These are phyloP conservation scores for Polydrusus pterygomalis DNA, from an alignment of 2,888 invertebrate species.

Conservation along the genomic window DNA sequence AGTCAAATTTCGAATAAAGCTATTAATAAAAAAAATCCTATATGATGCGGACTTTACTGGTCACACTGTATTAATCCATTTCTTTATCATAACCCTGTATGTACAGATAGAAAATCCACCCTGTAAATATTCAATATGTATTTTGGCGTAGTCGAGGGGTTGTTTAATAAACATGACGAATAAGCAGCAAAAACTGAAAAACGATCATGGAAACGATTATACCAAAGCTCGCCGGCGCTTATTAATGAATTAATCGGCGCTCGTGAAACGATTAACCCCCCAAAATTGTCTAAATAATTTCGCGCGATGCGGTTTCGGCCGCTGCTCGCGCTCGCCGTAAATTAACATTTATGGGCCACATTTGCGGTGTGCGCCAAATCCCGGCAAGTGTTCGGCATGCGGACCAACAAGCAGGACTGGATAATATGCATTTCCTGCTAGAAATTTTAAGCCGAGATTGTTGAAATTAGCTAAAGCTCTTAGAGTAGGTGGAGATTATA, in stretches of 20 bases:
- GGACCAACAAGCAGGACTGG: constrained; percentile 18
- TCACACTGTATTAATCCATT: too few species aligned
- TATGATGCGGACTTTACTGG: too few species aligned
- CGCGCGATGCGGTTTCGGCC: constrained; percentile 42
- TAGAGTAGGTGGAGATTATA: too few species aligned
- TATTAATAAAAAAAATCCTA: too few species aligned
- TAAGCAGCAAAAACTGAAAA: neutral
- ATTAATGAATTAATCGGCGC: constrained; percentile 41
- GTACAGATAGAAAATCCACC: too few species aligned
- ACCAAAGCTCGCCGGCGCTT: constrained; percentile 3
- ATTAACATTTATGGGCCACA: constrained; percentile 52
- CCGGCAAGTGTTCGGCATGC: constrained; percentile 44
- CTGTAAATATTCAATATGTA: too few species aligned
- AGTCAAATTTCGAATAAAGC: too few species aligned
- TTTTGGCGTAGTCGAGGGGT: too few species aligned
- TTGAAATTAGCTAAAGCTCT: constrained; percentile 52
- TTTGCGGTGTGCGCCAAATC: constrained; percentile 47
- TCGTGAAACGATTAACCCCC: constrained; percentile 40
- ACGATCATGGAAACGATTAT: neutral
- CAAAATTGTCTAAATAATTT: constrained; percentile 52
- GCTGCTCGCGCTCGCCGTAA: constrained; percentile 45
- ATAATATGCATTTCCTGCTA: constrained; percentile 31
- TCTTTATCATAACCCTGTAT: too few species aligned
- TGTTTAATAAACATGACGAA: too few species aligned
- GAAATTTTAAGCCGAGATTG: constrained; percentile 42